Base-by-base conservation (phyloP, 2,113 vertebrate species). In the Chaetops frenatus region DNA sequence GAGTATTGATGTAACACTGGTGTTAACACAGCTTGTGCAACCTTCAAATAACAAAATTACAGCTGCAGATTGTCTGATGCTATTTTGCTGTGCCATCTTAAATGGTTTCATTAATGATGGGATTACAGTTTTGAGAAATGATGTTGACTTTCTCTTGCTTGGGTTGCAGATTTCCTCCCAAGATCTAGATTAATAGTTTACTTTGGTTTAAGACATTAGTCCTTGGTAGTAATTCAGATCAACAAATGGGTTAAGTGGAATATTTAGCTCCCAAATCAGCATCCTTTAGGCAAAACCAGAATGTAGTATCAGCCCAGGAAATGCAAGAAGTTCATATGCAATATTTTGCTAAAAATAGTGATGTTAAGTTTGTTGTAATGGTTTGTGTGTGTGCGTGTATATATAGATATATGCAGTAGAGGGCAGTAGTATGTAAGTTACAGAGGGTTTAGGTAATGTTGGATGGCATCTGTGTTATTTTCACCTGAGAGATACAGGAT, bases 11-110 rank as follows among this genome's bases (percentile, higher is more conserved):
- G 3, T 22, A 38, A 60, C 9, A 8, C 20, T 25, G 21, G 31
- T 42, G 24, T 31, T 61, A 21, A 50, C 15, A 53, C 0, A 0
- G 31, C n/a, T 18, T 73, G 56, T 35, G 36, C 14, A 51, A 16
- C 27, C 64, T 54, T 33, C 20, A 64, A 10, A 38, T 35, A 51
- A 28, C 27, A 58, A 18, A 35, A 6, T 22, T 40, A 15, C 1
- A 50, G 35, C 2, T 54, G 42, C 40, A 28, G 51, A 22, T 60
- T 65, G 11, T 33, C 33, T 76, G 28, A 51, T 44, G 29, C 14
- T 64, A 2, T 83, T 85, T 77, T 60, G 36, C 40, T 89, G 40
- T 76, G 35, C 35, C 12, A 14, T 60, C 45, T 62, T 23, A 77
- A 51, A 60, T 36, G 3, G 24, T 66, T 95, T 42, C 24, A 11